phyloP scores from a whole-genome alignment of 2,113 vertebrate genomes.

The Chionis minor region DNA sequence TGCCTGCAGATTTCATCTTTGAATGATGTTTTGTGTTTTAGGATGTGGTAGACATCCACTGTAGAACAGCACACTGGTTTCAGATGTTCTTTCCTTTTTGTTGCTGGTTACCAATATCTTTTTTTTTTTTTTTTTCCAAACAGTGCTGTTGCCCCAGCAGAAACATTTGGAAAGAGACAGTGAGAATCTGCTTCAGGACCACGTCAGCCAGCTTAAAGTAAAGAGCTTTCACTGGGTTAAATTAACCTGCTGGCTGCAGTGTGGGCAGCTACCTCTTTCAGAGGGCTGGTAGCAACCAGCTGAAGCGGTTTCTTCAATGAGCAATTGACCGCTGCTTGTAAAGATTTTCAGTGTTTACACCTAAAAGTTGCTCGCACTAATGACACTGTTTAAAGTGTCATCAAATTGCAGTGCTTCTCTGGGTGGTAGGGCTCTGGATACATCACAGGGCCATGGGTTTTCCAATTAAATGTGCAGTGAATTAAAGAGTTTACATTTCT shows the following conservation, averaged over 20 bases:
- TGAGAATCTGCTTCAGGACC: neutral
- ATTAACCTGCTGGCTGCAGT: neutral
- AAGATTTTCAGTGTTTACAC: neutral
- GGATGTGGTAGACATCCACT: slow-evolving; percentile 26
- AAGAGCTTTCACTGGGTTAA: slow-evolving; percentile 37
- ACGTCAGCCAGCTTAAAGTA: slow-evolving; percentile 11
- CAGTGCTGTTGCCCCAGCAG: neutral
- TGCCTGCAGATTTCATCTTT: slow-evolving; percentile 35
- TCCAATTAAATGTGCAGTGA: neutral
- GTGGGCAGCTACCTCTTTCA: neutral
- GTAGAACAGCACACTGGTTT: neutral
- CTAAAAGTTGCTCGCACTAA: neutral
- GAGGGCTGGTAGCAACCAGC: neutral
- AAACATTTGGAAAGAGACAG: neutral
- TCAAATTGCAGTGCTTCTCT: neutral
- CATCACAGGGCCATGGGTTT: neutral
- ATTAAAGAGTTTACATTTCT: neutral
- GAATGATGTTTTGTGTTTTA: slow-evolving; percentile 10
- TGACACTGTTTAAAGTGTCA: neutral
- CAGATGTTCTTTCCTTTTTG: slow-evolving; percentile 38
- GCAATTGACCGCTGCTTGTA: neutral
- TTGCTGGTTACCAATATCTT: neutral
- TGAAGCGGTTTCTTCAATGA: neutral
- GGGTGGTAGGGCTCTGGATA: neutral
- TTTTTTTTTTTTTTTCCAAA: neutral